phyloP scores from a whole-genome alignment of 2,113 vertebrate genomes.

The Pelusios castaneus region DNA sequence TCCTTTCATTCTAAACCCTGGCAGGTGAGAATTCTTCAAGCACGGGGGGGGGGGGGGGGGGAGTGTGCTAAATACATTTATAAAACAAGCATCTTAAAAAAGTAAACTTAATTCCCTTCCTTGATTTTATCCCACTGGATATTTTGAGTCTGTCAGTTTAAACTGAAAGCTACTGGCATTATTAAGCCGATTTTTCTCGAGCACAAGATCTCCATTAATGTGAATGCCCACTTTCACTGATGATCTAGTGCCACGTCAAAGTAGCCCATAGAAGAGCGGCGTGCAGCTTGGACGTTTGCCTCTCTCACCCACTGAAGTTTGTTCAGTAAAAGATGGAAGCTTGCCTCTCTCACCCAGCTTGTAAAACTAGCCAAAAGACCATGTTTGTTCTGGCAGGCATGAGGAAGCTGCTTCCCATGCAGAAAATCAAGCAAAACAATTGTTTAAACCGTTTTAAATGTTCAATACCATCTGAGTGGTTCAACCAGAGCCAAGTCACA shows the following conservation, averaged over 20 bases:
- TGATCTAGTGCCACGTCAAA: background rate
- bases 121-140: background rate
- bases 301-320: background rate
- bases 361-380: background rate
- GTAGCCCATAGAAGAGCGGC: background rate
- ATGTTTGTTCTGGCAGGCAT: background rate
- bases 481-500: background rate
- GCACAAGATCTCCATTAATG: background rate
- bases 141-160: background rate
- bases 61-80: background rate
- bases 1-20: background rate
- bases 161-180: background rate
- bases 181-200: background rate
- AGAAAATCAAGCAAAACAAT: background rate
- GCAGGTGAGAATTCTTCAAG: background rate
- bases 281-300: background rate
- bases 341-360: background rate
- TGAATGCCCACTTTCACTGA: background rate
- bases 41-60: accelerated
- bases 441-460: background rate
- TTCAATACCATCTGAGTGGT: background rate
- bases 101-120: background rate
- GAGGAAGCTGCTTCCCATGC: background rate
- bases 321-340: background rate
- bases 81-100: background rate